Percentiles rank a stretch among this genome's conserved stretches.
Evolutionary conservation across 2,113 vertebrate genomes (phyloP).

Genomic region (Meriones unguiculatus): DNA sequence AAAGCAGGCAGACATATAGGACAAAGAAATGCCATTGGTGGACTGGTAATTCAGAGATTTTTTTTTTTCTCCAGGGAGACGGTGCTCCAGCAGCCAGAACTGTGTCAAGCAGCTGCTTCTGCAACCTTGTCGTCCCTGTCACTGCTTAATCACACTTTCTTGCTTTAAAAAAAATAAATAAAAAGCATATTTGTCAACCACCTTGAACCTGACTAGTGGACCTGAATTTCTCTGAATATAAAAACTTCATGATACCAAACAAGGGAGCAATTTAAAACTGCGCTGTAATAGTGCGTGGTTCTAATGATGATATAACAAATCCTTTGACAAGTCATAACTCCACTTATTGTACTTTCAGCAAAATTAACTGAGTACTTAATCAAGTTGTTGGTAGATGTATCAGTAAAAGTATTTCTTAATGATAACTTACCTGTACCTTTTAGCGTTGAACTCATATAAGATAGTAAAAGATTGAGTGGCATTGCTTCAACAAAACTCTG

Average conservation of each 20-base stretch:
- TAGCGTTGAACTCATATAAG: not conserved
- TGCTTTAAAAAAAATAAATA: not conserved
- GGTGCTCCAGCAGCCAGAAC: no score
- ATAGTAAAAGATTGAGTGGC: conserved; percentile 14
- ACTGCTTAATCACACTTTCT: not conserved
- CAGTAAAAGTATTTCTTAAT: conserved; percentile 51
- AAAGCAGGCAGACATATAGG: no score
- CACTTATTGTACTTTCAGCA: not conserved
- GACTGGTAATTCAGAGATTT: no score
- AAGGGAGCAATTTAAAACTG: not conserved
- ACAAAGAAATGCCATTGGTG: no score
- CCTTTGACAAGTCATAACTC: not conserved
- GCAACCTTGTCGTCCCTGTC: no score
- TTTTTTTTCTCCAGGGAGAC: no score
- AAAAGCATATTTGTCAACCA: not conserved
- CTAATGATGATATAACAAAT: not conserved
- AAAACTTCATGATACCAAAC: not conserved
- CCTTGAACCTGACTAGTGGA: not conserved
- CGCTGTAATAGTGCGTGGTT: not conserved
- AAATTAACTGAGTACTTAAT: conserved; percentile 15
- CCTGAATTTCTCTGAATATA: not conserved
- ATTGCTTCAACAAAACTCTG: not conserved
- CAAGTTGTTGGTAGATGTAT: conserved; percentile 17
- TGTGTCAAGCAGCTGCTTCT: no score
- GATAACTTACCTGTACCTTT: not conserved